phyloP scores from a whole-genome alignment of 2,888 invertebrate genomes.

The Eupithecia subumbrata region DNA sequence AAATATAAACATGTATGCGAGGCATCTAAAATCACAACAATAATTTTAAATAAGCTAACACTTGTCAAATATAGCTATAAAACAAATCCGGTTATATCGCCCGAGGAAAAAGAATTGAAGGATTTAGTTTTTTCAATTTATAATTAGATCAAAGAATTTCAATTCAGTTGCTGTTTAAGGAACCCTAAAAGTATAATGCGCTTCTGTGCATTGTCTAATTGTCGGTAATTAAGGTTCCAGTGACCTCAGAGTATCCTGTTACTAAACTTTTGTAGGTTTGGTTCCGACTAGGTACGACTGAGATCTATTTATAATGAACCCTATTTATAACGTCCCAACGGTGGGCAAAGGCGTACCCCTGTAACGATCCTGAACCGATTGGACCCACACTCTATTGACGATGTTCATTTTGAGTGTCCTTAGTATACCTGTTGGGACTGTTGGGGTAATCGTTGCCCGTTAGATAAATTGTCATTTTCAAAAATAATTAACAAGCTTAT shows the following conservation, averaged over 20 bases:
- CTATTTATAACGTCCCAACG: background rate
- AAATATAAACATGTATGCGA: too few relatives aligned
- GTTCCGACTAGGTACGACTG: background rate
- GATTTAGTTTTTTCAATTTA: too few relatives aligned
- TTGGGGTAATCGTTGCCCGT: too few relatives aligned
- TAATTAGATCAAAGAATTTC: too few relatives aligned
- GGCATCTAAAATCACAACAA: too few relatives aligned
- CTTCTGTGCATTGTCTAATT: conserved; percentile 61
- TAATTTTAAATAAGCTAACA: too few relatives aligned
- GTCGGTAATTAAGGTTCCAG: conserved; percentile 50
- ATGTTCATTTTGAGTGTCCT: background rate
- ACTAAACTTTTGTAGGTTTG: conserved; percentile 8
- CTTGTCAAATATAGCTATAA: too few relatives aligned
- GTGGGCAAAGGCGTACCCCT: background rate
- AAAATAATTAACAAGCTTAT: background rate
- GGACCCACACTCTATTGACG: background rate
- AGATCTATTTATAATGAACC: background rate
- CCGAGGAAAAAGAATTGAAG: too few relatives aligned
- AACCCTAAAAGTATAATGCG: conserved; percentile 49
- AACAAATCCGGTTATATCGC: too few relatives aligned
- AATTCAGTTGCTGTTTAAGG: conserved; percentile 20
- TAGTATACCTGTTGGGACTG: too few relatives aligned
- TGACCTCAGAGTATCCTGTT: conserved; percentile 49
- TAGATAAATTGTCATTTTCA: too few relatives aligned
- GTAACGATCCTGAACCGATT: background rate